Base-by-base conservation (phyloP, 2,888 invertebrate genomes). In the Netelia melanura region DNA sequence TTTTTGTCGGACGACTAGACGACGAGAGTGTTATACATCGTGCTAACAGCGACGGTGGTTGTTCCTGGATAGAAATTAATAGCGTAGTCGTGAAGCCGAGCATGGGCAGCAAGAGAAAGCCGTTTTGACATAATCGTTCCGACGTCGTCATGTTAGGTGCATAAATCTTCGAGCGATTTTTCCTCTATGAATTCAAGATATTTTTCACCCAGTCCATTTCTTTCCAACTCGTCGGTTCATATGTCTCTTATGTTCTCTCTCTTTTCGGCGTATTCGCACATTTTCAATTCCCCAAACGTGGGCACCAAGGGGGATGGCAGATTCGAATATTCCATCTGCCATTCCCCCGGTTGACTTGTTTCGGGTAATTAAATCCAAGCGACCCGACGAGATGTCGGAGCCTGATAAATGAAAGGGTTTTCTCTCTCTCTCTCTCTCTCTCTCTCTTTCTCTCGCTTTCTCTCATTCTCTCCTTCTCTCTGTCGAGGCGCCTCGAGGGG, bases 31-130 rank as follows among this genome's bases (percentile, higher is more conserved):
- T n/a, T 54, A 56, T 48, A 48, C 48, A 14, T 48, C 58, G 58
- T n/a, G 67, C 43, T 67, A 56, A 30, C 72, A 67, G 21, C 11
- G 25, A 61, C 65, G 23, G 62, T 65, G 85, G 88, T 89, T 86
- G 90, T 88, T 88, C 88, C 84, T 89, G 87, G 91, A 89, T 90
- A 89, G 90, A 92, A 92, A 93, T 92, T 93, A 92, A 92, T 93
- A 91, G 91, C 90, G 90, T 91, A 90, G 91, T 92, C 91, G 92
- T 90, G 87, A 89, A 88, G 83, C 62, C 38, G 38, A 52, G 17
- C 43, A 43, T 17, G 23, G 64, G 88, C 89, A 90, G 90, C 89
- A 90, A 90, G 89, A 90, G 90, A 91, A 90, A 89, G 87, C 86
- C 90, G 88, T 89, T 78, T 61, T 87, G 87, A 84, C 56, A 61